These are phyloP conservation scores for Stenurella melanura DNA, from an alignment of 2,888 invertebrate species.

Conservation along the genomic window DNA sequence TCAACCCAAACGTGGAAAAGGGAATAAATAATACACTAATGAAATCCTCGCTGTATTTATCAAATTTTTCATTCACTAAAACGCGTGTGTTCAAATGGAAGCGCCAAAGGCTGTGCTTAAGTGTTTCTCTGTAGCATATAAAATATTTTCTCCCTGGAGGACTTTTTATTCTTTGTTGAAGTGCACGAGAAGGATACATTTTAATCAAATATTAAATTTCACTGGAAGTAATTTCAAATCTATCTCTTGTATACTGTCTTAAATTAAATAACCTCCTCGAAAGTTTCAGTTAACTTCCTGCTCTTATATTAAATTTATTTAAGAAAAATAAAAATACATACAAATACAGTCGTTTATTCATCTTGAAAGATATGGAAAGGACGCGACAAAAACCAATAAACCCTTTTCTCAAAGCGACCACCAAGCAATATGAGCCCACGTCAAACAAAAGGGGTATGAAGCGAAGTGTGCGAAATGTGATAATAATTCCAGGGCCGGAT, in stretches of 20 bases:
- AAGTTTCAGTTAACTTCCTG: background rate
- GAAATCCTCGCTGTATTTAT: background rate
- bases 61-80: background rate
- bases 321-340: too few relatives aligned
- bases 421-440: too few relatives aligned
- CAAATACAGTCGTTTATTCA: too few relatives aligned
- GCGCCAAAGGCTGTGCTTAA: background rate
- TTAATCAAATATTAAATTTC: background rate
- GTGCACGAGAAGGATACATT: background rate
- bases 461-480: too few relatives aligned
- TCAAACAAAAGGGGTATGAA: too few relatives aligned
- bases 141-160: slow-evolving; percentile 3
- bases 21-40: background rate
- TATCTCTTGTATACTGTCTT: background rate
- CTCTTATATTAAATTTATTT: background rate
- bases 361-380: too few relatives aligned
- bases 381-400: too few relatives aligned
- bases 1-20: background rate
- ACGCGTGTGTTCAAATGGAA: background rate
- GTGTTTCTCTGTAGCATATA: background rate
- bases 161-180: background rate
- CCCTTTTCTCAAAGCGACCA: too few relatives aligned
- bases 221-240: background rate
- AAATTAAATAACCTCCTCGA: background rate
- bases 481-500: too few relatives aligned